Base-by-base conservation (phyloP, 2,113 vertebrate species). In the Excalfactoria chinensis region DNA sequence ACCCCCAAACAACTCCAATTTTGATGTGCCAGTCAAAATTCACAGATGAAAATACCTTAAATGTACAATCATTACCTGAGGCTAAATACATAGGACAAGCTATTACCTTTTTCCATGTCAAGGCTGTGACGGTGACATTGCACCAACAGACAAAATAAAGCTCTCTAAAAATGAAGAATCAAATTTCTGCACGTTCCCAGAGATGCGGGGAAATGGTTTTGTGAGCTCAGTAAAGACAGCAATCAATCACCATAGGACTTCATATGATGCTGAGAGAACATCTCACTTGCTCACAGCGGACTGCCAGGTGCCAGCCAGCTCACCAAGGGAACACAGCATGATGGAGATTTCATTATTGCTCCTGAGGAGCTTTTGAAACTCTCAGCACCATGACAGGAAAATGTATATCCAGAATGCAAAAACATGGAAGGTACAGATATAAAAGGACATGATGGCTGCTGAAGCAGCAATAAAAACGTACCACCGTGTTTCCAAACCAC, bases 191-290 rank as follows among this genome's bases (percentile, higher is more conserved):
- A 32, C 71, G 8, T 67, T 85, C 71, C 0, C 1, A 58, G 63
- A 90, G 63, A 44, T 44, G 63, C 84, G 82, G 71, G 66, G 49
- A 41, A 85, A 87, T 9, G 63, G 32, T 84, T 93, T 34, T 73
- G 72, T 73, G 84, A 64, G 51, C 28, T 2, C 76, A 51, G 41
- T 51, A 77, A 90, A 56, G 84, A 32, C 66, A 75, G 81, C 63
- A 72, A 78, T 71, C 75, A 96, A 82, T 84, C 2, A 35, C 71
- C 4, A 4, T 18, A 64, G 7, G 14, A 63, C 70, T 92, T 76
- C 5, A 79, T 89, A 89, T 66, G 53, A 25, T 18, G 53, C 63
- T 89, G 91, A 89, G 86, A 72, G 56, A 72, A 93, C 81, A 90
- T 62, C 87, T 82, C 66, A 7, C 22, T 12, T 22, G 56, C n/a